Conservation (phyloP, 2,113 vertebrate species). For the Casuarius casuarius region DNA sequence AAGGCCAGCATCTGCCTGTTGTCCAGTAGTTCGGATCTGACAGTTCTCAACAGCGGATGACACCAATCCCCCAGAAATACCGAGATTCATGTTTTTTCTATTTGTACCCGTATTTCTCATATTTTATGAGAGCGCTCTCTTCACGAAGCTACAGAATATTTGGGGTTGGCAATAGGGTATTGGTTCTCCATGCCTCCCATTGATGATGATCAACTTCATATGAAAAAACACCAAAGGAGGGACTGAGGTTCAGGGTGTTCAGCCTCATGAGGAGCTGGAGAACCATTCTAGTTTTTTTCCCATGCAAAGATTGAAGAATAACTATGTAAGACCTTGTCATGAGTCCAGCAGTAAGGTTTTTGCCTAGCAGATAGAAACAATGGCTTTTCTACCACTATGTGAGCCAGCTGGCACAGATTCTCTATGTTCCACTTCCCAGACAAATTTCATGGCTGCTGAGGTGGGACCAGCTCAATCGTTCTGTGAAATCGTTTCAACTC, state of each 20-base stretch:
- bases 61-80: background rate
- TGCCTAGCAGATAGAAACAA: background rate
- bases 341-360: background rate
- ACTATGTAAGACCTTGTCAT: background rate
- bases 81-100: background rate
- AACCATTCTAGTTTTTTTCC: background rate
- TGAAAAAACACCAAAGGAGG: background rate
- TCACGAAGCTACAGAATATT: background rate
- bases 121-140: background rate
- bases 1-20: background rate
- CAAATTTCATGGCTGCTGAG: background rate
- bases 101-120: background rate
- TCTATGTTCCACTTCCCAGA: background rate
- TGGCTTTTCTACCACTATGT: background rate
- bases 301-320: background rate
- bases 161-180: accelerated
- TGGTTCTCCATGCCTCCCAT: background rate
- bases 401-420: background rate
- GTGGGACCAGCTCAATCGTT: background rate
- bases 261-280: background rate
- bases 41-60: background rate
- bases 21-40: background rate
- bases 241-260: background rate
- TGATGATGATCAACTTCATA: background rate
- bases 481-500: background rate